Conservation (phyloP, 2,113 vertebrate species). For the Carassius auratus region DNA sequence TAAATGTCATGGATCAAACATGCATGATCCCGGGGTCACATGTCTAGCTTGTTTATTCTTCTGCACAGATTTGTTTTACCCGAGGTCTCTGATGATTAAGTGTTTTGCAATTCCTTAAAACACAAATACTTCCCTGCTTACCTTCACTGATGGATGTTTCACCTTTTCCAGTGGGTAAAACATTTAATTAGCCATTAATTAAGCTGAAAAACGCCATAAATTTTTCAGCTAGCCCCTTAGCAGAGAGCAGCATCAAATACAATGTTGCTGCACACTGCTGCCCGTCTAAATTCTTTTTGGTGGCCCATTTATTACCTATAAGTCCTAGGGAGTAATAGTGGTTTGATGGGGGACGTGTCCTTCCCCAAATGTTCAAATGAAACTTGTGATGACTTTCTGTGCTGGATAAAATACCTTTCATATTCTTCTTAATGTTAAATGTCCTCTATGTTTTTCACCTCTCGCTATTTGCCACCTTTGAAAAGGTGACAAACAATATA, state of each 20-base stretch:
- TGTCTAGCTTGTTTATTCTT: slow-evolving; percentile 14
- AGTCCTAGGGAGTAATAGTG: not conserved
- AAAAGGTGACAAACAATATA: not conserved
- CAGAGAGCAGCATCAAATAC: not conserved
- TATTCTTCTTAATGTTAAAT: slow-evolving; percentile 5
- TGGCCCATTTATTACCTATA: not conserved
- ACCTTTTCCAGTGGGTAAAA: not conserved
- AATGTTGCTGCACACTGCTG: not conserved
- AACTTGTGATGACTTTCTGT: not conserved
- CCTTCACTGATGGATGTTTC: slow-evolving; percentile 3
- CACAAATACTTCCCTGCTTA: slow-evolving; percentile 8
- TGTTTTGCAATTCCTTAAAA: not conserved
- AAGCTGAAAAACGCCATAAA: not conserved
- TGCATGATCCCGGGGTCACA: slow-evolving; percentile 34
- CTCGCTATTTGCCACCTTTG: not conserved
- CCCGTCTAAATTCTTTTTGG: not conserved
- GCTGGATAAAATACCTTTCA: slow-evolving; percentile 31
- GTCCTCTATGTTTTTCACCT: not conserved
- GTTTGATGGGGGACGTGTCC: not conserved
- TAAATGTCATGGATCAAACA: slow-evolving; percentile 69
- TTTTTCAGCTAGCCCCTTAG: slow-evolving; percentile 3
- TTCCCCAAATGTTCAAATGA: not conserved
- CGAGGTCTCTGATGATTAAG: too few species aligned
- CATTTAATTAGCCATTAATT: slow-evolving; percentile 44
- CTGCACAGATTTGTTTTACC: not conserved